Base-by-base conservation (phyloP, 2,888 invertebrate genomes). In the Limnephilus lunatus region DNA sequence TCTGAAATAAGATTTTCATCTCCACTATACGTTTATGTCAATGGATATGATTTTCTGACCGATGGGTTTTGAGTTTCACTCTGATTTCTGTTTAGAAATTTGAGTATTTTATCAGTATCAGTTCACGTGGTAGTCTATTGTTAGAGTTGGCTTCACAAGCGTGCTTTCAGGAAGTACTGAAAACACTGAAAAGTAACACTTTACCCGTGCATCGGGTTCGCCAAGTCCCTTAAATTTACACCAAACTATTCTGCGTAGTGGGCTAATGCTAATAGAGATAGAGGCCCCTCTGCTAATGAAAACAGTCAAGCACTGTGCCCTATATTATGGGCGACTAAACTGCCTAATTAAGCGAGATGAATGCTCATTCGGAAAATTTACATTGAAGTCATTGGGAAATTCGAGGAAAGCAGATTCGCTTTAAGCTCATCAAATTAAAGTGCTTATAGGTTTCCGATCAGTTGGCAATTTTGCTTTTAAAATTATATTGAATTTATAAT, bases 331-430 rank as follows among this genome's bases (percentile, higher is more conserved):
- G 25, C n/a, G 68, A 68, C 89, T 11, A 89, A 68, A 53, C 88
- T 68, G 91, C 80, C 92, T 90, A 92, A 92, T 92, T 92, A 92
- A 39, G 90, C 80, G 68, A 86, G 91, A 91, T 92, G 91, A 90
- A 92, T 92, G 86, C 48, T 89, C 68, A 68, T 68, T 68, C 68
- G 68, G 25, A 68, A 68, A 68, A 68, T 68, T 68, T 68, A 68
- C 68, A 68, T 68, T 68, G 25, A 68, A 68, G n/a, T 68, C 68
- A 68, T n/a, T 68, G 68, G 68, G 9, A 68, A 68, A 25, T 68
- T 68, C n/a, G 25, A 68, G 68, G 68, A 68, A 68, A 19, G 7
- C 53, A 19, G 25, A 68, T 68, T 19, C 25, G 68, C 68, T 68
- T 68, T 68, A n/a, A 68, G 68, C 25, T 68, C 25, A 25, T 68